Evolutionary conservation across 2,888 invertebrate species (phyloP).

Genomic region (Pseudanteris insignis): DNA sequence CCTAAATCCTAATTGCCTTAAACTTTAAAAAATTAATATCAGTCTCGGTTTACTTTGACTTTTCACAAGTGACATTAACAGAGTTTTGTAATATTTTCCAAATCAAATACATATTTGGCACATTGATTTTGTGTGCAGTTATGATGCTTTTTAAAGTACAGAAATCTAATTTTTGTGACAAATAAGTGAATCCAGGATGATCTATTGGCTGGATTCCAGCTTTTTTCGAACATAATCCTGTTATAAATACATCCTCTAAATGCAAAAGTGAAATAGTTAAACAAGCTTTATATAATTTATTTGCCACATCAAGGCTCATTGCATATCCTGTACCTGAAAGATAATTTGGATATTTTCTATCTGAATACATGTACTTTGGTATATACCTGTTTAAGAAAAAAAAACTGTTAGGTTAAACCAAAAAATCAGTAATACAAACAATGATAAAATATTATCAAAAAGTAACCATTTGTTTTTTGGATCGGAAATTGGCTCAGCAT

Average conservation of each 20-base stretch:
- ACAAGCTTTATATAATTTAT: conserved; percentile 74
- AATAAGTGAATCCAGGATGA: conserved; percentile 74
- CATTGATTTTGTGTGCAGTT: conserved; percentile 70
- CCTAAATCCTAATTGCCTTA: conserved; percentile 56
- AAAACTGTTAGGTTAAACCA: neutral
- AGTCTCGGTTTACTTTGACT: conserved; percentile 15
- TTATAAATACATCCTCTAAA: conserved; percentile 81
- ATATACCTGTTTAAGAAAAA: conserved; percentile 72
- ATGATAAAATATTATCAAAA: no score
- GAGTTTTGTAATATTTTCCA: conserved; percentile 59
- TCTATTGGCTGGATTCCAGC: conserved; percentile 72
- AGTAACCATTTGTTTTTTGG: conserved; percentile 79
- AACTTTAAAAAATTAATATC: conserved; percentile 27
- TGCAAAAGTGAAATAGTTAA: conserved; percentile 77
- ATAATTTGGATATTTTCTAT: conserved; percentile 79
- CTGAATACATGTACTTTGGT: conserved; percentile 80
- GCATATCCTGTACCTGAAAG: conserved; percentile 84
- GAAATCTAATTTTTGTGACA: conserved; percentile 66
- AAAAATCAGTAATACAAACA: no score
- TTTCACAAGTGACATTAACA: conserved; percentile 48
- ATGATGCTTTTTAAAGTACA: conserved; percentile 69
- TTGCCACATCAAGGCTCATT: conserved; percentile 75
- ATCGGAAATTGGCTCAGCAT: conserved; percentile 79
- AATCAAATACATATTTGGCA: conserved; percentile 66
- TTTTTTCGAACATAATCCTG: conserved; percentile 76